phyloP scores from a whole-genome alignment of 1,140 invertebrate species.

The Papilio dardanus region DNA sequence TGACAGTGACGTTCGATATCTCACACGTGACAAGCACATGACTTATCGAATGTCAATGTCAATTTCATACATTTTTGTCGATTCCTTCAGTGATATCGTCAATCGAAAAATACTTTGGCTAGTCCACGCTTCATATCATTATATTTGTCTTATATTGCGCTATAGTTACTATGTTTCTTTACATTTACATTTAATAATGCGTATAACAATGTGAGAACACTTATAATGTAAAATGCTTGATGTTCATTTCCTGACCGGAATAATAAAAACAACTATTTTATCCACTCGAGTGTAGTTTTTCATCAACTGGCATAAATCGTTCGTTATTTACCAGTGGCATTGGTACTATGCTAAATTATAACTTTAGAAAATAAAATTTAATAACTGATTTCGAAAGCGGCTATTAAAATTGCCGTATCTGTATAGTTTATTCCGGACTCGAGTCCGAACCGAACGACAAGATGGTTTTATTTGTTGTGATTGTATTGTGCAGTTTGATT shows the following conservation, averaged over 20 bases:
- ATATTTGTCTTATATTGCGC: neutral
- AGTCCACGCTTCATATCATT: too few species aligned
- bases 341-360: neutral
- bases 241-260: too few species aligned
- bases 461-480: neutral
- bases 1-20: too few species aligned
- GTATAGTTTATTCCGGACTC: neutral
- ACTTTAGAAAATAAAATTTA: neutral
- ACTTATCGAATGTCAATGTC: too few species aligned
- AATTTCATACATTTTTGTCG: too few species aligned
- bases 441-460: neutral
- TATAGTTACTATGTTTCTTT: too few species aligned
- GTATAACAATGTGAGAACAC: too few species aligned
- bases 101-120: too few species aligned
- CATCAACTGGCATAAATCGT: neutral
- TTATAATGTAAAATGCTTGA: too few species aligned
- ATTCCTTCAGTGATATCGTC: too few species aligned
- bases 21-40: too few species aligned
- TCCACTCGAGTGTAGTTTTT: neutral
- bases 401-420: neutral
- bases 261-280: neutral
- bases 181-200: too few species aligned
- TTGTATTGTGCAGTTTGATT: neutral
- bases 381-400: constrained; percentile 12
- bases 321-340: neutral